These are phyloP conservation scores for Sympetrum striolatum DNA, from an alignment of 2,888 invertebrate species.

Conservation along the genomic window DNA sequence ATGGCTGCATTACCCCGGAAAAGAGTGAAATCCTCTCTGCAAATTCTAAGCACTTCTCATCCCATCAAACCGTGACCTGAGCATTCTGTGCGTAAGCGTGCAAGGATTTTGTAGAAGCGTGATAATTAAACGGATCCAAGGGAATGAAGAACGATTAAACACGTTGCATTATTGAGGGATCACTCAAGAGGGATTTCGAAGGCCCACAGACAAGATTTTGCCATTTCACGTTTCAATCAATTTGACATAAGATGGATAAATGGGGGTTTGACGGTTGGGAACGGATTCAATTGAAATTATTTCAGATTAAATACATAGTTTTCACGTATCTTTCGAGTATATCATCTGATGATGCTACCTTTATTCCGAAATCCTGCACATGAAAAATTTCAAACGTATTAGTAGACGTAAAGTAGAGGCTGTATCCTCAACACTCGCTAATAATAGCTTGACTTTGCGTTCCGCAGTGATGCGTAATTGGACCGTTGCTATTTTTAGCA, in stretches of 20 bases:
- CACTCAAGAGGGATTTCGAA: background rate
- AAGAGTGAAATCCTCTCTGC: background rate
- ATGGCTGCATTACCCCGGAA: background rate
- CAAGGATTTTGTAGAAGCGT: background rate
- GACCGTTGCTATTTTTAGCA: no score
- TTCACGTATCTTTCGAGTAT: background rate
- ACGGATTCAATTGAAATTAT: background rate
- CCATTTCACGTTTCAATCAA: background rate
- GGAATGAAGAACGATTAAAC: background rate
- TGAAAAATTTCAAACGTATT: no score
- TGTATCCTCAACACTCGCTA: no score
- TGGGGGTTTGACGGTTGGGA: background rate
- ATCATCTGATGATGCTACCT: no score
- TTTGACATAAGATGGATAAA: background rate
- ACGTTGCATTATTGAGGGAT: background rate
- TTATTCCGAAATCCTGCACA: no score
- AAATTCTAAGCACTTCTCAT: background rate
- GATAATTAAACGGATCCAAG: background rate
- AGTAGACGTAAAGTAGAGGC: no score
- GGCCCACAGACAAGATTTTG: background rate
- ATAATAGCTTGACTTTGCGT: no score
- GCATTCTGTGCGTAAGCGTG: background rate
- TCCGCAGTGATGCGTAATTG: no score
- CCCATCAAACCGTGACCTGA: background rate
- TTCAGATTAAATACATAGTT: no score